Base-by-base conservation (phyloP, 1,140 invertebrate genomes). In the Halyomorpha halys region DNA sequence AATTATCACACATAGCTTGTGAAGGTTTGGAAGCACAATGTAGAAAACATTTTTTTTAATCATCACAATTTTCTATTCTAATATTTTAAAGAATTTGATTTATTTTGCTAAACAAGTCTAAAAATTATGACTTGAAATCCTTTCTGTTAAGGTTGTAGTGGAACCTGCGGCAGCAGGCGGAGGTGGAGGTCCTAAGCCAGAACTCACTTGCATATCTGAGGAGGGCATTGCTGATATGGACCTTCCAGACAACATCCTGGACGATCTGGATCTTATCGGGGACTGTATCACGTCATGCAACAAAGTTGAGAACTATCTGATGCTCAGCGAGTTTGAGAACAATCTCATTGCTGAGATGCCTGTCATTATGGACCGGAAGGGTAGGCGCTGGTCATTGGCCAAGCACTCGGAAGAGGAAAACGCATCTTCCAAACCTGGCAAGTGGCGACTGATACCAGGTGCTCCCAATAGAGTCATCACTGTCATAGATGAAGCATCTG, bases 201-300 rank as follows among this genome's bases (percentile, higher is more conserved):
- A 91, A 73, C 77, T 91, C 47, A 92, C 89, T 2, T 91, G 89
- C 72, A 92, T 92, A 69, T 90, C 87, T 6, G 90, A 92, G 72
- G 89, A 91, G 72, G 87, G 87, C 44, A 86, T 90, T 27, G 85
- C 87, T 1, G 88, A 90, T 71, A 85, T 90, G 79, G 87, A 90
- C 75, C 79, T 89, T 62, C 87, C 87, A 0, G 87, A 90, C 70
- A 88, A 90, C 75, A 74, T 90, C 34, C 77, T 90, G 4, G 87
- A 90, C 66, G 87, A 90, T 69, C 76, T 90, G 47, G 87, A 90
- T 69, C 89, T 87, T 68, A 86, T 87, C 62, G 86, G 86, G 23
- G 89, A 91, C 70, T 90, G 87, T 74, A 91, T 91, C 72, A 91
- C 89, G 59, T 91, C 89, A 27, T 91, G 89, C 75, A 90, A 91